phyloP scores from a whole-genome alignment of 2,888 invertebrate genomes.

The Callyntrura sp. region DNA sequence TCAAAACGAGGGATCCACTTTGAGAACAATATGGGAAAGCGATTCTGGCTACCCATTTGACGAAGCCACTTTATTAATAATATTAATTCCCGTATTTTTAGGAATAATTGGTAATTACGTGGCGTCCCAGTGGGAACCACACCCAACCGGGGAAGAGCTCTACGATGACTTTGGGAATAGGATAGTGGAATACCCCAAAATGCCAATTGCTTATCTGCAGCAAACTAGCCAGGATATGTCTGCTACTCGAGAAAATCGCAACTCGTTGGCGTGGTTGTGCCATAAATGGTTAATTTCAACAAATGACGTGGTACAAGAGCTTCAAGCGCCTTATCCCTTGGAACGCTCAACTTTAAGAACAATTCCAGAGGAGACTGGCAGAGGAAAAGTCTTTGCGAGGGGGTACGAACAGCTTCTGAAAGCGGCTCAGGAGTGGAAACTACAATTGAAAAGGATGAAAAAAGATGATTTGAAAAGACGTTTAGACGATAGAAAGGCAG shows the following conservation, averaged over 20 bases:
- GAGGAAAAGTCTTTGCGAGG: conserved; percentile 19
- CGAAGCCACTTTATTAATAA: not conserved
- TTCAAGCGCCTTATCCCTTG: conserved; percentile 57
- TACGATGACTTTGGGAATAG: conserved; percentile 67
- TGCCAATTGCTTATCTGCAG: conserved; percentile 69
- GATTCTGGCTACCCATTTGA: conserved; percentile 47
- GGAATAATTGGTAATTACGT: conserved; percentile 53
- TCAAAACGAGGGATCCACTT: conserved; percentile 38
- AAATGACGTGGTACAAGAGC: conserved; percentile 70
- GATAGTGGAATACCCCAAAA: conserved; percentile 55
- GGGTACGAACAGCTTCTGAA: conserved; percentile 35
- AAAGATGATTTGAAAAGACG: not conserved
- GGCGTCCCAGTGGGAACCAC: conserved; percentile 51
- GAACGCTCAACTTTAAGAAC: conserved; percentile 36
- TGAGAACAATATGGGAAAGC: conserved; percentile 59
- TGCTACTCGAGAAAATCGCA: conserved; percentile 62
- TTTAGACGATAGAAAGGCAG: not conserved
- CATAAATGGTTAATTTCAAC: conserved; percentile 71
- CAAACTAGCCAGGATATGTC: conserved; percentile 59
- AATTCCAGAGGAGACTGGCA: not conserved
- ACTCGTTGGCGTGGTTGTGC: conserved; percentile 66
- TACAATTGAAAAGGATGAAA: not conserved
- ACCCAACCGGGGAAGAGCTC: conserved; percentile 46
- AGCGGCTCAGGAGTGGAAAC: conserved; percentile 6
- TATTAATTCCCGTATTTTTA: conserved; percentile 40